Evolutionary conservation across 1,140 invertebrate genomes (phyloP).

Genomic region (Saccostrea cuccullata): DNA sequence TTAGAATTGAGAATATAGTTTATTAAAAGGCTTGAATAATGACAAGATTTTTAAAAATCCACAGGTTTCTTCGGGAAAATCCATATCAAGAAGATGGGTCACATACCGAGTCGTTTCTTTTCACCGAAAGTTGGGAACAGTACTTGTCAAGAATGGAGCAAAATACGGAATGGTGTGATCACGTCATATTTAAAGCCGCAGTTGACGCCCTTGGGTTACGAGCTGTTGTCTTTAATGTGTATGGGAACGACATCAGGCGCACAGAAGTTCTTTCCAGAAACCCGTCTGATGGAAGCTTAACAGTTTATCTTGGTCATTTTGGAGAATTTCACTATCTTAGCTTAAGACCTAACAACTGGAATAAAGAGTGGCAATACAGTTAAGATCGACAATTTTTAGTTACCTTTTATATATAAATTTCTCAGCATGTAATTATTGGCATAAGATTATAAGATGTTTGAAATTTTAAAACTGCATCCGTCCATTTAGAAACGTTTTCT

Average conservation of each 20-base stretch:
- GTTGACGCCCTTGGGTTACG: conserved; percentile 22
- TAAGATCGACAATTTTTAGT: background rate
- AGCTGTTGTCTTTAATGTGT: conserved; percentile 27
- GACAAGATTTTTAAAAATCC: too few relatives aligned
- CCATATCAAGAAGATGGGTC: background rate
- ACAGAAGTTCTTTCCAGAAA: background rate
- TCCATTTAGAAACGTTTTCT: too few relatives aligned
- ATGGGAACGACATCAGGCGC: background rate
- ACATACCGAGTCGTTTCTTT: background rate
- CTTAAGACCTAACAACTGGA: conserved; percentile 48
- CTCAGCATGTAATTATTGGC: background rate
- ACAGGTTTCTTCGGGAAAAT: conserved; percentile 9
- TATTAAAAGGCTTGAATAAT: too few relatives aligned
- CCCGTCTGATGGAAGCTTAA: background rate
- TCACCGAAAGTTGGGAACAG: background rate
- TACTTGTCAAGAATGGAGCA: background rate
- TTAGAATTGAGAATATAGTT: too few relatives aligned
- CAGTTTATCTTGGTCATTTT: conserved; percentile 43
- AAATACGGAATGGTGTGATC: conserved; percentile 52
- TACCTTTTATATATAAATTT: too few relatives aligned
- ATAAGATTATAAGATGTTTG: too few relatives aligned
- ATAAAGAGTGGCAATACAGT: conserved; percentile 40
- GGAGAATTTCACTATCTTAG: conserved; percentile 50
- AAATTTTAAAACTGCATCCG: too few relatives aligned
- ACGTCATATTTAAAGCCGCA: conserved; percentile 43